phyloP scores from a whole-genome alignment of 2,113 vertebrate genomes.

The Tichodroma muraria region DNA sequence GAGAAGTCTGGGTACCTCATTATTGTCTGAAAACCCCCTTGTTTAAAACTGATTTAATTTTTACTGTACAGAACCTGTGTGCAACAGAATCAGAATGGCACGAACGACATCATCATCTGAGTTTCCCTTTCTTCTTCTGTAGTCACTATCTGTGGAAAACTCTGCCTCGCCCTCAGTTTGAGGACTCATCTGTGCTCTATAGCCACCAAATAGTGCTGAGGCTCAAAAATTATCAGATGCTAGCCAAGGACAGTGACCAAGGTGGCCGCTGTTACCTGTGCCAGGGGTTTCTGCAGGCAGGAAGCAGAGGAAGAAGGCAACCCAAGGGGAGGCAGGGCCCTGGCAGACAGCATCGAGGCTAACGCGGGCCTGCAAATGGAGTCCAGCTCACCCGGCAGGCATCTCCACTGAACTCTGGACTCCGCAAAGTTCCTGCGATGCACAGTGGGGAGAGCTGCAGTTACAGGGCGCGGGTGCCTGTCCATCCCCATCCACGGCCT shows the following conservation, averaged over 20 bases:
- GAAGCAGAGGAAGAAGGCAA: not conserved
- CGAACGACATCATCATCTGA: rapidly evolving
- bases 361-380: not conserved
- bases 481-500: rapidly evolving
- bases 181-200: not conserved
- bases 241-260: not conserved
- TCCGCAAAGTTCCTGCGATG: not conserved
- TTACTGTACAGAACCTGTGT: not conserved
- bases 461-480: rapidly evolving
- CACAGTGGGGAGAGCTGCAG: not conserved
- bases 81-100: not conserved
- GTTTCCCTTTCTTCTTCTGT: not conserved
- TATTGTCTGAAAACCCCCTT: not conserved
- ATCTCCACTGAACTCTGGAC: not conserved
- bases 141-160: not conserved
- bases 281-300: not conserved
- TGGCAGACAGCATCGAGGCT: not conserved
- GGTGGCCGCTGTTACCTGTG: not conserved
- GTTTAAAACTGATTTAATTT: not conserved
- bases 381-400: not conserved
- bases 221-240: not conserved
- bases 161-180: not conserved
- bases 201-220: not conserved
- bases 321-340: not conserved
- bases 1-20: not conserved